Evolutionary conservation across 2,888 invertebrate species (phyloP).

Genomic region (Electrophaes corylata): DNA sequence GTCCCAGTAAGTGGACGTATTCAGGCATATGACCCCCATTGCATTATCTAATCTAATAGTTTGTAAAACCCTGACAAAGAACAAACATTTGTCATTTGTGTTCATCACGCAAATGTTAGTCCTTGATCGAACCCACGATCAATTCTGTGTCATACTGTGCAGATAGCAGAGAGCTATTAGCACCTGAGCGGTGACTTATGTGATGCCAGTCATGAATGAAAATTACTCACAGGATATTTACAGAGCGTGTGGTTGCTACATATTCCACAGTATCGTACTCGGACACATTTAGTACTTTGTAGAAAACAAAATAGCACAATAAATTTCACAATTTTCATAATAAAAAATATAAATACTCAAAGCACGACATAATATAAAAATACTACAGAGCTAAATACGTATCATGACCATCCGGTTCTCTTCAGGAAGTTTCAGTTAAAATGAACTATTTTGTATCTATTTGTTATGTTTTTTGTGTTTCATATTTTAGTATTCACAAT

Average conservation of each 20-base stretch:
- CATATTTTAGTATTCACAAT: slow-evolving; percentile 59
- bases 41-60: no score
- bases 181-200: no score
- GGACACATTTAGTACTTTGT: slow-evolving; percentile 39
- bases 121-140: no score
- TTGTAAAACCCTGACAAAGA: no score
- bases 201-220: no score
- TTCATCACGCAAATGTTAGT: no score
- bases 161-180: no score
- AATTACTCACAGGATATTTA: slow-evolving; percentile 57
- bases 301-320: slow-evolving; percentile 57
- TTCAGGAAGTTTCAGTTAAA: slow-evolving; percentile 48
- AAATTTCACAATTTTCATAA: slow-evolving; percentile 70
- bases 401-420: slow-evolving; percentile 50
- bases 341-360: slow-evolving; percentile 55
- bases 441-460: slow-evolving; percentile 57
- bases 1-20: no score
- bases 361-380: slow-evolving; percentile 43
- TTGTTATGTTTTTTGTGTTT: slow-evolving; percentile 75
- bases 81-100: no score
- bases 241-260: slow-evolving; percentile 70
- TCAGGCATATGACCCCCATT: no score
- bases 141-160: no score
- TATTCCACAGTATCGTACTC: slow-evolving; percentile 60
- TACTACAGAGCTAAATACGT: slow-evolving; percentile 25